A percentile compares a stretch with the other conserved stretches of the same genome.
Evolutionary conservation across 2,797 vertebrate species (phyloP).

Genomic region (Knipowitschia caucasica): DNA sequence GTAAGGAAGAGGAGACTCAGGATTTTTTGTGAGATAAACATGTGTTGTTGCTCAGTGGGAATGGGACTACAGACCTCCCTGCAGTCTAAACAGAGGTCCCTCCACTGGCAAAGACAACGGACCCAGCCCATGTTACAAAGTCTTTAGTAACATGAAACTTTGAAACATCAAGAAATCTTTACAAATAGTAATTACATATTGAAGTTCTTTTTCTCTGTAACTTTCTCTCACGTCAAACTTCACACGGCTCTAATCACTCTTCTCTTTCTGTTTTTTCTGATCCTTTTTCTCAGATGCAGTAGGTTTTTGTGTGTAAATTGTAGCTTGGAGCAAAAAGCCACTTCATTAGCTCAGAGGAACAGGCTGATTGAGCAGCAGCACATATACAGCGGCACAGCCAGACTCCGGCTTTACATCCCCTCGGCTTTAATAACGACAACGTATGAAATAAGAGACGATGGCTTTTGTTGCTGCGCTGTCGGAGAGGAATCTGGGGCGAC

Average conservation of each 20-base stretch:
- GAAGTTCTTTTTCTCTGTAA: neutral
- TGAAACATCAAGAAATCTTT: neutral
- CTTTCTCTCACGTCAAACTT: neutral
- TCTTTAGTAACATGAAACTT: neutral
- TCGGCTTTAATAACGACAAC: neutral
- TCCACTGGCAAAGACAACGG: too few species aligned
- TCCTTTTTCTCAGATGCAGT: neutral
- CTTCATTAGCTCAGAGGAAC: constrained; percentile 30
- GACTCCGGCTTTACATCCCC: neutral
- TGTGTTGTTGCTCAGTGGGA: too few species aligned
- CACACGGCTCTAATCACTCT: neutral
- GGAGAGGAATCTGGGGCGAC: too few species aligned
- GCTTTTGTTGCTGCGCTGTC: neutral
- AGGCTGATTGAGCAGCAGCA: constrained; percentile 15
- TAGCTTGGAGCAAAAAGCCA: constrained; percentile 12
- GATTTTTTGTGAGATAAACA: too few species aligned
- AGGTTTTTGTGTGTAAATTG: constrained; percentile 13
- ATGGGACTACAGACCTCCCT: too few species aligned
- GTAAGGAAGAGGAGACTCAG: too few species aligned
- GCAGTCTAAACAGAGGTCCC: too few species aligned
- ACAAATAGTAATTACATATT: neutral
- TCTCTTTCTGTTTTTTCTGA: neutral
- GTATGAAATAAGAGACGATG: neutral
- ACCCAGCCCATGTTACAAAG: neutral
- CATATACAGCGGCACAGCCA: constrained; percentile 9